Conservation (phyloP, 1,140 invertebrate genomes). For the Pristionchus pacificus region DNA sequence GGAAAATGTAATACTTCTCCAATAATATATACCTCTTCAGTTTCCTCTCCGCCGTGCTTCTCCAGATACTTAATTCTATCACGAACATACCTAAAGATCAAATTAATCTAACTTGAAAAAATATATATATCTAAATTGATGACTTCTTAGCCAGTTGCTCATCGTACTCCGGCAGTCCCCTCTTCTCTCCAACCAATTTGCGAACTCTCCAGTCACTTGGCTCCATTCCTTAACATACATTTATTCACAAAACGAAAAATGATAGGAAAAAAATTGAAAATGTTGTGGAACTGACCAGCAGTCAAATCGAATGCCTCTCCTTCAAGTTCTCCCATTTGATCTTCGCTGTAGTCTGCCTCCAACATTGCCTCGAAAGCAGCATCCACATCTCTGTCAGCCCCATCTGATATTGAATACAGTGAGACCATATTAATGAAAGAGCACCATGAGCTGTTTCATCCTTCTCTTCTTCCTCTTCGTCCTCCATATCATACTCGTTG, state of each 20-base stretch:
- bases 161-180: constrained; percentile 3
- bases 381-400: constrained; percentile 77
- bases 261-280: no score
- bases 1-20: no score
- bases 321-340: constrained; percentile 72
- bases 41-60: constrained; percentile 58
- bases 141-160: constrained; percentile 5
- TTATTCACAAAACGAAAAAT: neutral
- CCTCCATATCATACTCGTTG: constrained; percentile 47
- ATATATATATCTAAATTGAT: neutral
- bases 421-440: constrained; percentile 73
- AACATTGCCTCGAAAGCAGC: constrained; percentile 86
- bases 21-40: constrained; percentile 12
- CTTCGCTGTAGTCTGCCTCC: constrained; percentile 75
- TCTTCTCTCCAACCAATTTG: constrained; percentile 10
- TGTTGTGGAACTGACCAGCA: neutral
- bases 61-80: constrained; percentile 58
- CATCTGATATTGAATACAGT: constrained; percentile 79
- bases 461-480: constrained; percentile 43
- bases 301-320: neutral
- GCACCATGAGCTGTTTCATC: constrained; percentile 84
- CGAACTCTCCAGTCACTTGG: constrained; percentile 22
- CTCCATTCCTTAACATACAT: constrained; percentile 2
- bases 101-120: neutral
- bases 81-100: neutral